A percentile compares a stretch with the other conserved stretches of the same genome.
Evolutionary conservation across 2,888 invertebrate species (phyloP).

Genomic region (Drosophila kanekoi): DNA sequence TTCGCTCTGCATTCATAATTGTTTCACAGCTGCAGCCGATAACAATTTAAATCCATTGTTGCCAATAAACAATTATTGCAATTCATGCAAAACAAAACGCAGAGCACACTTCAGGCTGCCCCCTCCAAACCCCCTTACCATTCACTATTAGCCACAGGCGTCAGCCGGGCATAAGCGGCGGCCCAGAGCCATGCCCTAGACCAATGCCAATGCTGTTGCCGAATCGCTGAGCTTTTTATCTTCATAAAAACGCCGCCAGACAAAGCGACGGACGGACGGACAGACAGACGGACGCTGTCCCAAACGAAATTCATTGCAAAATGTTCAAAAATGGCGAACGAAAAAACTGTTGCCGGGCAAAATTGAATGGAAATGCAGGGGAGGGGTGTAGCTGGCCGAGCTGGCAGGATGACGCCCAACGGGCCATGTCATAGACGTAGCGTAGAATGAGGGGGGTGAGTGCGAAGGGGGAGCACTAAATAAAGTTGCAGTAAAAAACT

Average conservation of each 20-base stretch:
- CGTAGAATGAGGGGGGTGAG: not conserved
- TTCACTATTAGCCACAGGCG: constrained; percentile 70
- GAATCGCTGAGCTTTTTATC: constrained; percentile 75
- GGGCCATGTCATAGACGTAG: constrained; percentile 41
- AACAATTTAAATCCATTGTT: constrained; percentile 79
- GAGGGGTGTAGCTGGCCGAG: not conserved
- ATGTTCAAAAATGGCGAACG: constrained; percentile 63
- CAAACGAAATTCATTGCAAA: constrained; percentile 72
- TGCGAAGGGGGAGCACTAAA: constrained; percentile 53
- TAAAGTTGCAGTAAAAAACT: constrained; percentile 71
- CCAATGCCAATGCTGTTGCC: constrained; percentile 48
- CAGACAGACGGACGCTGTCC: constrained; percentile 16
- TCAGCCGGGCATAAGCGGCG: constrained; percentile 45
- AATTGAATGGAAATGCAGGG: constrained; percentile 57
- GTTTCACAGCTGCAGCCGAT: constrained; percentile 69
- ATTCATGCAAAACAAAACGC: constrained; percentile 54
- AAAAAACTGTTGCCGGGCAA: constrained; percentile 36
- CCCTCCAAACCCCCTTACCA: constrained; percentile 22
- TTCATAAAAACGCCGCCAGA: constrained; percentile 71
- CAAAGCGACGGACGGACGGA: constrained; percentile 28
- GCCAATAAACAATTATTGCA: constrained; percentile 78
- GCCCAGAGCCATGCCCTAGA: constrained; percentile 42
- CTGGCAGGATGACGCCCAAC: constrained; percentile 9
- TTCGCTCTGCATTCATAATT: constrained; percentile 60
- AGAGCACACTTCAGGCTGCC: not conserved